Conservation (phyloP, 2,797 vertebrate genomes). For the Loriculus beryllinus region DNA sequence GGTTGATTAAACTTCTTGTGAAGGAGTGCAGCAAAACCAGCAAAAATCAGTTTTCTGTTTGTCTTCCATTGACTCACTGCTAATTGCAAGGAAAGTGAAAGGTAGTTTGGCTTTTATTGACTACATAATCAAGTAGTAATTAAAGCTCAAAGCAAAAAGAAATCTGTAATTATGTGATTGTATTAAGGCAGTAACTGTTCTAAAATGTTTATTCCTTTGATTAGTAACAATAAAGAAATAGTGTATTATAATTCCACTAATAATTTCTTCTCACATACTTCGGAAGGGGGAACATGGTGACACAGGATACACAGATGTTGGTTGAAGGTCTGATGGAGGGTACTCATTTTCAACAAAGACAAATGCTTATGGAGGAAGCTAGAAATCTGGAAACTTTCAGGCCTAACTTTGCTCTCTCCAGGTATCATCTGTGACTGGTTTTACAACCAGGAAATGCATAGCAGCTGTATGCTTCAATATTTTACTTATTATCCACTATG, state of each 20-base stretch:
- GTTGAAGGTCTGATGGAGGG: not conserved
- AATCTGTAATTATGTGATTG: not conserved
- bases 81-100: not conserved
- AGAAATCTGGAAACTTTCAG: not conserved
- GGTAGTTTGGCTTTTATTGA: not conserved
- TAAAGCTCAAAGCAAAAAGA: not conserved
- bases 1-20: not conserved
- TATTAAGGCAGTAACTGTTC: not conserved
- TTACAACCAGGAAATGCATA: not conserved
- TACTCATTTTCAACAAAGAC: not conserved
- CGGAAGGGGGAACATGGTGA: fast-evolving
- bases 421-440: not conserved
- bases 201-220: not conserved
- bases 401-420: not conserved
- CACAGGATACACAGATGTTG: not conserved
- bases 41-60: not conserved
- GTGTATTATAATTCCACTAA: not conserved
- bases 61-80: not conserved
- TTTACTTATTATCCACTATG: not conserved
- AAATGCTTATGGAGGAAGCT: not conserved
- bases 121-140: not conserved
- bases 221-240: not conserved
- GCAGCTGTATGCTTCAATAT: not conserved
- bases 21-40: not conserved
- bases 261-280: not conserved